Evolutionary conservation across 2,888 invertebrate species (phyloP).

Genomic region (Apeira syringaria): DNA sequence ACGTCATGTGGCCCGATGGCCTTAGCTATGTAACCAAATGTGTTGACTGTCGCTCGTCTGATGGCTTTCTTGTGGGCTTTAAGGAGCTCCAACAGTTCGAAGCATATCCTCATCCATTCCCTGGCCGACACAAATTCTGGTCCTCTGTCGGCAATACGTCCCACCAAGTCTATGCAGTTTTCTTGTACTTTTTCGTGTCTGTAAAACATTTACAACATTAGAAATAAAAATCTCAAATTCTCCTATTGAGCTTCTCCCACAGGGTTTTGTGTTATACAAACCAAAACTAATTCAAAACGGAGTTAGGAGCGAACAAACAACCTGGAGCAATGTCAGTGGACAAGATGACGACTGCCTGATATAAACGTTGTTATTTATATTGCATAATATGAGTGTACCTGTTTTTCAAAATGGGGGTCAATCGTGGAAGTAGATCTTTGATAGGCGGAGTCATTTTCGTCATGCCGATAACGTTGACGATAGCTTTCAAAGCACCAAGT

Average conservation of each 20-base stretch:
- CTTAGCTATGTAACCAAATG: slow-evolving; percentile 99
- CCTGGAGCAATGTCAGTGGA: no score
- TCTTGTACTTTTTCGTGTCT: slow-evolving; percentile 99
- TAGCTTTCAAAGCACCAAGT: slow-evolving; percentile 98
- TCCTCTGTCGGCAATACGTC: slow-evolving; percentile 98
- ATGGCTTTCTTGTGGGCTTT: slow-evolving; percentile 99
- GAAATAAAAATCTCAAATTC: no score
- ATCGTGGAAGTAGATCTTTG: slow-evolving; percentile 97
- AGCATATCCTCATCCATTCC: slow-evolving; percentile 99
- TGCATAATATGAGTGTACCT: slow-evolving; percentile 85
- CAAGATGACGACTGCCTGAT: no score
- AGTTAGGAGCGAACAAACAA: no score
- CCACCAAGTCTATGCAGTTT: slow-evolving; percentile 99
- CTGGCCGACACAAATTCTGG: slow-evolving; percentile 99
- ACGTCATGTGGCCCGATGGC: slow-evolving; percentile 99
- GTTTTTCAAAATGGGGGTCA: slow-evolving; percentile 99
- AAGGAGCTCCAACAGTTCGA: slow-evolving; percentile 96
- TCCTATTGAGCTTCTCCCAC: no score
- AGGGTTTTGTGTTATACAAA: no score
- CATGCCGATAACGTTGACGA: slow-evolving; percentile 99
- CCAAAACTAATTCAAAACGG: no score
- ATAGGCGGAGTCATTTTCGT: slow-evolving; percentile 99
- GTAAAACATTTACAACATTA: slow-evolving; percentile 39
- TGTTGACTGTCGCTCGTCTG: slow-evolving; percentile 98
- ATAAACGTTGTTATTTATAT: no score